phyloP scores from a whole-genome alignment of 2,888 invertebrate genomes.

The Himalopsyche anomala region DNA sequence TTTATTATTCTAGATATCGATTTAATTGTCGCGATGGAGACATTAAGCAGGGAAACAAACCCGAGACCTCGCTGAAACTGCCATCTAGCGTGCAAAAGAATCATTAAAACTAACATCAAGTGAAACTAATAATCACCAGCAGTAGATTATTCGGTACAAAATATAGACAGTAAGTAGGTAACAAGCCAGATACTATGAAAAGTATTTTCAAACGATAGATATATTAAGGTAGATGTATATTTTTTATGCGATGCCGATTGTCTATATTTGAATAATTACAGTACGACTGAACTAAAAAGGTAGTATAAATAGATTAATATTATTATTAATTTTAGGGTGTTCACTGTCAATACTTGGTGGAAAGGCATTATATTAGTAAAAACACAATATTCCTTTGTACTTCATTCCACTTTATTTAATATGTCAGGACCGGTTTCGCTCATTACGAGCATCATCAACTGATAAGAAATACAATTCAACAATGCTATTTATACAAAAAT shows the following conservation, averaged over 20 bases:
- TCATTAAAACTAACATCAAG: constrained; percentile 60
- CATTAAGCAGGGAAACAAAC: constrained; percentile 54
- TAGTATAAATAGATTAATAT: no score
- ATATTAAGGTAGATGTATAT: not conserved
- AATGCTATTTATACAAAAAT: no score
- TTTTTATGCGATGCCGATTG: not conserved
- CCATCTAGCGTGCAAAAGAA: constrained; percentile 61
- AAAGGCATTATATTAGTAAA: no score
- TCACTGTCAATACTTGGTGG: no score
- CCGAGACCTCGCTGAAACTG: constrained; percentile 53
- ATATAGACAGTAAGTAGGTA: constrained; percentile 1
- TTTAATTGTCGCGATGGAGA: constrained; percentile 39
- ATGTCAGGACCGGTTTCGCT: no score
- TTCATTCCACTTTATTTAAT: no score
- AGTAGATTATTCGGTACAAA: not conserved
- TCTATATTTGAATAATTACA: not conserved
- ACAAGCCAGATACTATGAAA: not conserved
- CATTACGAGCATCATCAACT: no score
- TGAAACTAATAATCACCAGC: constrained; percentile 62
- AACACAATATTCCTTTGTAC: no score
- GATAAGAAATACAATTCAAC: no score
- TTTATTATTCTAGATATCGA: constrained; percentile 5
- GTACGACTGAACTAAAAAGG: not conserved
- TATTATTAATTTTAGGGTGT: no score
- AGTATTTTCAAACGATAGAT: constrained; percentile 9